A percentile compares a stretch with the other conserved stretches of the same genome.
phyloP scores from a whole-genome alignment of 2,113 vertebrate genomes.

The Urocitellus parryii region DNA sequence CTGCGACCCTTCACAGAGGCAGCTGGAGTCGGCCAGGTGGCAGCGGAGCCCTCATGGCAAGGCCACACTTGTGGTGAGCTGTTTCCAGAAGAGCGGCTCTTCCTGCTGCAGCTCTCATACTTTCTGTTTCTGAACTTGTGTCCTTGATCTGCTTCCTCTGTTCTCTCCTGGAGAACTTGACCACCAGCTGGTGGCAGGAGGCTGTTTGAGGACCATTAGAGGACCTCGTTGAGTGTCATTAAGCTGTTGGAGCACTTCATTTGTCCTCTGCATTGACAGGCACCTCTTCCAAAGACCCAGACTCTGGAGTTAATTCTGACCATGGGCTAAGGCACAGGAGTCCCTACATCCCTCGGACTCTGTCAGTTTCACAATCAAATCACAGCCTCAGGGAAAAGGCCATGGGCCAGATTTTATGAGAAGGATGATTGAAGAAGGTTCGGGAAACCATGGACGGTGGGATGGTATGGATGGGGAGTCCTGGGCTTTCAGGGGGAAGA shows the following conservation, averaged over 20 bases:
- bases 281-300: not conserved
- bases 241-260: too few relatives aligned
- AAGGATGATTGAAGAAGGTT: not conserved
- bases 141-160: not conserved
- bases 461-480: not conserved
- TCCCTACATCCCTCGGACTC: not conserved
- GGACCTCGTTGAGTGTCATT: too few relatives aligned
- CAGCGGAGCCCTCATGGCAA: constrained; percentile 77
- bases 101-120: constrained; percentile 42
- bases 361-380: not conserved
- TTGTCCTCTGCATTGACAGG: not conserved
- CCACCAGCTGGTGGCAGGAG: not conserved
- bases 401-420: not conserved
- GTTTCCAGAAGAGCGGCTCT: constrained; percentile 82
- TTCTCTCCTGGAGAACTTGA: not conserved
- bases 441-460: not conserved
- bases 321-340: not conserved
- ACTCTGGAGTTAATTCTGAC: too few relatives aligned
- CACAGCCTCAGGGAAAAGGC: not conserved
- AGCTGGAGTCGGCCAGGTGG: constrained; percentile 75
- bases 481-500: not conserved
- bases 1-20: constrained; percentile 79
- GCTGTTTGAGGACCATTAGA: not conserved
- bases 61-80: constrained; percentile 63
- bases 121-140: not conserved